These are phyloP conservation scores for Nomada lathburiana DNA, from an alignment of 2,888 invertebrate genomes.

Conservation along the genomic window DNA sequence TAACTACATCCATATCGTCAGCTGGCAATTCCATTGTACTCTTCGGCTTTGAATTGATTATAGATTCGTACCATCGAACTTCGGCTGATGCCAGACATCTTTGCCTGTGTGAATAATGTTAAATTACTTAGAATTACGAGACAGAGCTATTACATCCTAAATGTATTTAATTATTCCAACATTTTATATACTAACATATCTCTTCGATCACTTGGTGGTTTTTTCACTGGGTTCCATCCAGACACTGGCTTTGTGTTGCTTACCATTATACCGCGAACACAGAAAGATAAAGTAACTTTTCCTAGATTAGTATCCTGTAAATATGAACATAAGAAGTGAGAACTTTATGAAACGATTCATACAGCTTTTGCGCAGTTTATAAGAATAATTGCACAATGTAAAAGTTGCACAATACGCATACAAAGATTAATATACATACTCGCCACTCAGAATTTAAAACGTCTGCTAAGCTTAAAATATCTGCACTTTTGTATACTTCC, in stretches of 20 bases:
- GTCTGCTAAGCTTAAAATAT: constrained; percentile 90
- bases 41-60: constrained; percentile 71
- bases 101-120: constrained; percentile 68
- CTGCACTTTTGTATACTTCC: constrained; percentile 85
- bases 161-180: constrained; percentile 12
- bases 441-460: constrained; percentile 88
- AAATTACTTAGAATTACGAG: background rate
- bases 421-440: constrained; percentile 84
- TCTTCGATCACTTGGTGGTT: constrained; percentile 72
- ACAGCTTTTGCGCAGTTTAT: background rate
- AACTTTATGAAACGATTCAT: background rate
- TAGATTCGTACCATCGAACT: constrained; percentile 77
- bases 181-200: constrained; percentile 44
- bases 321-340: constrained; percentile 16
- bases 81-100: constrained; percentile 78
- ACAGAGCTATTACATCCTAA: too few relatives aligned
- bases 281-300: constrained; percentile 79
- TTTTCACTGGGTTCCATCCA: constrained; percentile 90
- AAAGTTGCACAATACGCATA: constrained; percentile 4
- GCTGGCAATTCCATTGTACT: constrained; percentile 56
- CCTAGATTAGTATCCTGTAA: constrained; percentile 77
- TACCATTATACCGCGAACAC: constrained; percentile 90
- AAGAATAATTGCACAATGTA: background rate
- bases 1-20: constrained; percentile 65
- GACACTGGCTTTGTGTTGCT: constrained; percentile 88